Conservation (phyloP, 1,140 invertebrate genomes). For the Drosophila persimilis region DNA sequence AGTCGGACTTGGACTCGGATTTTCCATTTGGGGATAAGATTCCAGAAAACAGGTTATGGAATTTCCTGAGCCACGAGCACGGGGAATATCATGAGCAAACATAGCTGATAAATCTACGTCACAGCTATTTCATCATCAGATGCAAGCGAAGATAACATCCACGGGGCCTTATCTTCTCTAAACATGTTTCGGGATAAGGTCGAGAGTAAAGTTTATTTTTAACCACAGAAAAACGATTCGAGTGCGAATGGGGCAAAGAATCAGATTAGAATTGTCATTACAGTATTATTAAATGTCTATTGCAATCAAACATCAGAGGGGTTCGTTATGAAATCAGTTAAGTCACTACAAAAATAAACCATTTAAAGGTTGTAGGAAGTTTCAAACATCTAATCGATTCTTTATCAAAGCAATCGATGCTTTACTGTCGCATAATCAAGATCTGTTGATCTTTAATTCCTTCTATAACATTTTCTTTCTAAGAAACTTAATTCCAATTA, state of each 20-base stretch:
- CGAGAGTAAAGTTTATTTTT: slow-evolving; percentile 11
- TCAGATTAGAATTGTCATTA: slow-evolving; percentile 4
- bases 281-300: not conserved
- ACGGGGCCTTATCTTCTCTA: not conserved
- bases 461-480: no score
- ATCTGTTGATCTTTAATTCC: no score
- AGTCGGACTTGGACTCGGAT: slow-evolving; percentile 1
- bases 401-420: no score
- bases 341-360: not conserved
- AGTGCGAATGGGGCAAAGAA: not conserved
- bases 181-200: slow-evolving; percentile 17
- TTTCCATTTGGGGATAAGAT: slow-evolving; percentile 10
- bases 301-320: not conserved
- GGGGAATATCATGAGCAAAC: not conserved
- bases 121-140: slow-evolving; percentile 24
- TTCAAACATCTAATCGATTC: no score
- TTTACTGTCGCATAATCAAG: no score
- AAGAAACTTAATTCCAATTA: no score
- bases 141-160: slow-evolving; percentile 8
- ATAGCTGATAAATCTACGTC: slow-evolving; percentile 29
- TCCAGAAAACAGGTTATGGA: slow-evolving; percentile 9
- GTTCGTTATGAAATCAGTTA: no score
- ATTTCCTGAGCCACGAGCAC: not conserved
- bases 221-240: no score
- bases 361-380: not conserved